phyloP scores from a whole-genome alignment of 2,797 vertebrate genomes.

The Bovichtus variegatus region DNA sequence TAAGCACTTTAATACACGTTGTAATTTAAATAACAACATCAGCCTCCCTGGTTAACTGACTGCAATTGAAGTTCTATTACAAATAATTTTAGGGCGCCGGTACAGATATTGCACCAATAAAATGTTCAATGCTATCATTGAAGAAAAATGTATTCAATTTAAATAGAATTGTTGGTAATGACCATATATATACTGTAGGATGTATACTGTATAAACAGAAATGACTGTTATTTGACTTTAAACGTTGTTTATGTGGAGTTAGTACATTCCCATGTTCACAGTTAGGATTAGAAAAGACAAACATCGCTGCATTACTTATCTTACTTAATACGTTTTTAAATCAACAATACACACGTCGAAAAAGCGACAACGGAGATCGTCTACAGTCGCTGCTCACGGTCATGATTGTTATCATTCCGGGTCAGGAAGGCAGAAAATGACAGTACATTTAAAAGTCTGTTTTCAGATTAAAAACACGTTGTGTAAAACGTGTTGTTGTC shows the following conservation, averaged over 20 bases:
- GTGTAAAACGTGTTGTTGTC: not conserved
- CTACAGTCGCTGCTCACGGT: not conserved
- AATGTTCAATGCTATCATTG: too few relatives aligned
- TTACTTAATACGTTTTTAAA: conserved; percentile 1
- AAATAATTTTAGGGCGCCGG: too few relatives aligned
- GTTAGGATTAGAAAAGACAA: not conserved
- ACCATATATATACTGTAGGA: too few relatives aligned
- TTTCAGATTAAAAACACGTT: conserved; percentile 14
- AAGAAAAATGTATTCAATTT: too few relatives aligned
- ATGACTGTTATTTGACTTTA: too few relatives aligned
- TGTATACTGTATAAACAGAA: too few relatives aligned
- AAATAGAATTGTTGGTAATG: too few relatives aligned
- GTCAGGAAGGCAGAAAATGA: conserved; percentile 12
- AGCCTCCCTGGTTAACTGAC: not conserved
- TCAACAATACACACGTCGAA: not conserved
- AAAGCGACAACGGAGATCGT: not conserved
- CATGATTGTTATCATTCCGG: conserved; percentile 18
- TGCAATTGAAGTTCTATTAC: not conserved
- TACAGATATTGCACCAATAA: too few relatives aligned
- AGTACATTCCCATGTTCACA: too few relatives aligned
- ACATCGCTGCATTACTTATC: not conserved
- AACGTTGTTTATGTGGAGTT: too few relatives aligned
- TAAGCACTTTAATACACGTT: not conserved
- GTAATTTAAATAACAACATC: not conserved
- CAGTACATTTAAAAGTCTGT: conserved; percentile 6